A percentile compares a stretch with the other conserved stretches of the same genome.
These are phyloP conservation scores for Xylocopa sonorina DNA, from an alignment of 1,140 invertebrate genomes.

Conservation along the genomic window DNA sequence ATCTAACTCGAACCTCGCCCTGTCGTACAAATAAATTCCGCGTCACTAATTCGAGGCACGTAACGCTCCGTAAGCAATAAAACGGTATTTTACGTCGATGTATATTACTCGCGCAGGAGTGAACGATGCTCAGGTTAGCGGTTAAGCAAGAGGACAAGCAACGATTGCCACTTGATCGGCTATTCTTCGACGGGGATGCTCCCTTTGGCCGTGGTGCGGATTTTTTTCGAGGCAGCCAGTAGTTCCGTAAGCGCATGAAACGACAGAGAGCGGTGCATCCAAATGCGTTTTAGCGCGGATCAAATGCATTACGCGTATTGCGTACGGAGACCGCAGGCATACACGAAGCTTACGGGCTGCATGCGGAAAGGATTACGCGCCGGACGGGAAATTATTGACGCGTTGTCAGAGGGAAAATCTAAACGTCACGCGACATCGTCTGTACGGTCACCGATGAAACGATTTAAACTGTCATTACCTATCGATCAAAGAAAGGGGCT, in stretches of 20 bases:
- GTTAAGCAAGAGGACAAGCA: neutral
- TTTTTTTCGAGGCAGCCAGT: slow-evolving; percentile 47
- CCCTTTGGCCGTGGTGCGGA: slow-evolving; percentile 1
- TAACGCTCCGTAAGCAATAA: neutral
- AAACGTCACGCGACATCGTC: slow-evolving; percentile 63
- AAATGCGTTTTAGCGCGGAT: slow-evolving; percentile 77
- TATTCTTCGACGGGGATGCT: slow-evolving; percentile 26
- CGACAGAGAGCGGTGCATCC: slow-evolving; percentile 65
- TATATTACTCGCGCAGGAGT: too few species aligned
- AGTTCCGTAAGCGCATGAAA: slow-evolving; percentile 70
- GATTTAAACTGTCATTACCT: slow-evolving; percentile 77
- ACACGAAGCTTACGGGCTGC: slow-evolving; percentile 71
- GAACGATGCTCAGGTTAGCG: neutral
- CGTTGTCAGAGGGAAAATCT: slow-evolving; percentile 13
- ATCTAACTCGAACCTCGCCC: neutral
- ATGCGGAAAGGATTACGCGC: slow-evolving; percentile 73
- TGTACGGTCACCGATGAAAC: slow-evolving; percentile 59
- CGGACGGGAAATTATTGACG: slow-evolving; percentile 62
- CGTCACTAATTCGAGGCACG: neutral
- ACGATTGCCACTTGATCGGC: slow-evolving; percentile 31
- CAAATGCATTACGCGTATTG: slow-evolving; percentile 74
- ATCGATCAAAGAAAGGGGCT: slow-evolving; percentile 74
- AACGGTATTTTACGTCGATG: neutral
- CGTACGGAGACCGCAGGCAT: slow-evolving; percentile 59
- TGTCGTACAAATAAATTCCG: neutral